Percentiles rank a stretch among this genome's conserved stretches.
Conservation (phyloP, 2,888 invertebrate species). For the Gordius sp. region DNA sequence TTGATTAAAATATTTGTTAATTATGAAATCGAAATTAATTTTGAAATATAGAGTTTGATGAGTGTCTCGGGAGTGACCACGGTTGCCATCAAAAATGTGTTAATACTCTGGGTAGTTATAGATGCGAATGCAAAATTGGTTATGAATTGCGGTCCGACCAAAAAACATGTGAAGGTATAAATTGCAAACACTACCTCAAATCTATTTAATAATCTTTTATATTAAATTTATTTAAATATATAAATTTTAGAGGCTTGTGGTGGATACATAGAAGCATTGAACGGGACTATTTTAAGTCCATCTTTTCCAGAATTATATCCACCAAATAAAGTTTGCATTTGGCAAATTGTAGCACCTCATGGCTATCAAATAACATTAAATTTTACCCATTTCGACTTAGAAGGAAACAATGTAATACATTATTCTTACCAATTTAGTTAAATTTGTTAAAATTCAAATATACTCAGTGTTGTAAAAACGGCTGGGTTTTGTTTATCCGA, state of each 20-base stretch:
- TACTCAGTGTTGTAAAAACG: too few species aligned
- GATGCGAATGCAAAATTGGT: slow-evolving; percentile 76
- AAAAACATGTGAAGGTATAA: slow-evolving; percentile 86
- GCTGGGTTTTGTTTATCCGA: too few species aligned
- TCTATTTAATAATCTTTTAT: too few species aligned
- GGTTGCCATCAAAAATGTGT: slow-evolving; percentile 86
- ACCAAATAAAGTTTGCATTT: slow-evolving; percentile 72
- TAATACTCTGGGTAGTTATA: slow-evolving; percentile 56
- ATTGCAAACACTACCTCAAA: too few species aligned
- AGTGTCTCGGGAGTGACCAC: slow-evolving; percentile 58
- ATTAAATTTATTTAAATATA: background rate
- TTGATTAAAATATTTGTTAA: too few species aligned
- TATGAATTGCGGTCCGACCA: slow-evolving; percentile 88
- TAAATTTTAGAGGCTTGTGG: slow-evolving; percentile 61
- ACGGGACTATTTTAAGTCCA: slow-evolving; percentile 78
- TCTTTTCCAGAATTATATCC: slow-evolving; percentile 84
- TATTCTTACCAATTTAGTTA: too few species aligned
- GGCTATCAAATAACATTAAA: slow-evolving; percentile 78
- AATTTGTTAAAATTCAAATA: too few species aligned
- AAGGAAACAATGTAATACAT: slow-evolving; percentile 57
- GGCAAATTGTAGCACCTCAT: slow-evolving; percentile 81
- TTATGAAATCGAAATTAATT: too few species aligned
- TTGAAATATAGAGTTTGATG: slow-evolving; percentile 76
- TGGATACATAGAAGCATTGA: slow-evolving; percentile 55
- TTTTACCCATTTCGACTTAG: slow-evolving; percentile 86